Percentiles rank a stretch among this genome's conserved stretches.
Evolutionary conservation across 1,140 invertebrate species (phyloP).

Genomic region (Metaphire vulgaris): DNA sequence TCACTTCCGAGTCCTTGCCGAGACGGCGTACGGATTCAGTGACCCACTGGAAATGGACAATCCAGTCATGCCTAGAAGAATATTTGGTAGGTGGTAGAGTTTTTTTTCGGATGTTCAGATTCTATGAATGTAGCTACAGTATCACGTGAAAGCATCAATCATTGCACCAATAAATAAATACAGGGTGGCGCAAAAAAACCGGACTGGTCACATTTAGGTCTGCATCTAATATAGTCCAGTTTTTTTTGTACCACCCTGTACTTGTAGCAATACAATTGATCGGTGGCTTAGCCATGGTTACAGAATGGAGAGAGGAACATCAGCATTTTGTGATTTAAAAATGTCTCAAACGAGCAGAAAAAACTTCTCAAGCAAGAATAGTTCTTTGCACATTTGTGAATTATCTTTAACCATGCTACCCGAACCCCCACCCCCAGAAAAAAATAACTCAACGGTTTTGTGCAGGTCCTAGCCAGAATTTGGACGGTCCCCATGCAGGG

Average conservation of each 20-base stretch:
- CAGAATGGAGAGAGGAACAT: too few relatives aligned
- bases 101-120: not conserved
- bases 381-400: not conserved
- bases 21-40: slow-evolving; percentile 44
- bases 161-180: too few relatives aligned
- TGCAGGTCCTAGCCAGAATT: too few relatives aligned
- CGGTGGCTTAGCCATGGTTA: too few relatives aligned
- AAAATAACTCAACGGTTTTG: too few relatives aligned
- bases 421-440: too few relatives aligned
- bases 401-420: too few relatives aligned
- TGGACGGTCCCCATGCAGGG: too few relatives aligned
- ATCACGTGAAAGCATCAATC: not conserved
- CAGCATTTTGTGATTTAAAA: not conserved
- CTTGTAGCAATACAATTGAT: not conserved
- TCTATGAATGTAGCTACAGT: not conserved
- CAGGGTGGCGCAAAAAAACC: too few relatives aligned
- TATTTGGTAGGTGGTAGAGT: slow-evolving; percentile 38
- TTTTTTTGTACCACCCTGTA: too few relatives aligned
- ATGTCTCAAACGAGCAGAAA: not conserved
- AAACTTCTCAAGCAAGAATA: not conserved
- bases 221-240: too few relatives aligned
- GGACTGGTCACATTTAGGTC: too few relatives aligned
- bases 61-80: slow-evolving; percentile 43
- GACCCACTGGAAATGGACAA: slow-evolving; percentile 43
- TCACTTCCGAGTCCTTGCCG: slow-evolving; percentile 45